A percentile compares a stretch with the other conserved stretches of the same genome.
Conservation (phyloP, 2,113 vertebrate genomes). For the Chloroceryle aenea region DNA sequence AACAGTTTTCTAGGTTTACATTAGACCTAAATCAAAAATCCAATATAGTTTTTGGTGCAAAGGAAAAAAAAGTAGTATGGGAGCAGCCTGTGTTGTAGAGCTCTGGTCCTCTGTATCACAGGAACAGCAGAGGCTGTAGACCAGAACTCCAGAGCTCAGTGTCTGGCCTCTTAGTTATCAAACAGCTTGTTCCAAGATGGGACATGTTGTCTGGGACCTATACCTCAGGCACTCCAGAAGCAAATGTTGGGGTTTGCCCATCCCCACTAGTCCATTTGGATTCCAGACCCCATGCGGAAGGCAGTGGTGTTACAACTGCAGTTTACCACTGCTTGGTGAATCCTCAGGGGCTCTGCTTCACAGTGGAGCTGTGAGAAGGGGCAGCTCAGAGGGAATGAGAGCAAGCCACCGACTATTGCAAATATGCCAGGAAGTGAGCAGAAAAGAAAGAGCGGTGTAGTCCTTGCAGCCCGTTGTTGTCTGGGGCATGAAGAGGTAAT, state of each 20-base stretch:
- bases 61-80: background rate
- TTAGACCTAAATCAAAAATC: conserved; percentile 25
- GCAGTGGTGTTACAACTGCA: background rate
- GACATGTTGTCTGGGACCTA: background rate
- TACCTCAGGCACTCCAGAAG: background rate
- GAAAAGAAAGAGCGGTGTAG: background rate
- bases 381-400: background rate
- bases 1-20: background rate
- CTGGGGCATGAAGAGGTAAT: background rate
- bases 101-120: background rate
- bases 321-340: background rate
- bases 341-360: background rate
- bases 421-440: background rate
- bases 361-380: background rate
- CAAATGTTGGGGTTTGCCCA: background rate
- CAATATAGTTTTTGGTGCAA: background rate
- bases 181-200: background rate
- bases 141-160: background rate
- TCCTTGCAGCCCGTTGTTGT: background rate
- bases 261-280: background rate
- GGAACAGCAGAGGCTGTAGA: background rate
- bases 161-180: background rate
- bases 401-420: background rate
- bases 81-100: background rate
- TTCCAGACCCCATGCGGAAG: background rate